Evolutionary conservation across 2,888 invertebrate genomes (phyloP).

Genomic region (Melipona beecheii): DNA sequence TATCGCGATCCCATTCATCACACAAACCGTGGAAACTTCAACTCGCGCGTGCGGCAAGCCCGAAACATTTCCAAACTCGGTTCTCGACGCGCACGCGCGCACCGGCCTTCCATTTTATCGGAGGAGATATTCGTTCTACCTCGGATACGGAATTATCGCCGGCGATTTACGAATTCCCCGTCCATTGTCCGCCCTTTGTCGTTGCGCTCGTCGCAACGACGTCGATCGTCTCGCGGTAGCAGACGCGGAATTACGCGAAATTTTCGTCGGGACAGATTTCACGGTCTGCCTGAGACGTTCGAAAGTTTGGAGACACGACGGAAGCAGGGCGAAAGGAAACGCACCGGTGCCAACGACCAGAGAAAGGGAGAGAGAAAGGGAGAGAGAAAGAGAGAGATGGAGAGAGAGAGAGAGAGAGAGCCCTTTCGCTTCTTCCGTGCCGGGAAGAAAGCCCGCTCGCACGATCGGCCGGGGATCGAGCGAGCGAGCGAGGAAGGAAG

Average conservation of each 20-base stretch:
- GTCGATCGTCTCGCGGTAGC: conserved; percentile 36
- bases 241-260: conserved; percentile 70
- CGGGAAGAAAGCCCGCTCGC: conserved; percentile 18
- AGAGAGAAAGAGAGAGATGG: conserved; percentile 28
- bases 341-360: conserved; percentile 63
- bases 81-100: too few relatives aligned
- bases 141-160: conserved; percentile 34
- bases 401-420: conserved; percentile 42
- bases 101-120: not conserved
- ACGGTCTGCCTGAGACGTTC: conserved; percentile 81
- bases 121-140: not conserved
- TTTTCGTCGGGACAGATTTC: conserved; percentile 79
- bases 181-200: conserved; percentile 56
- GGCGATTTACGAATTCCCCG: conserved; percentile 50
- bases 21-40: not conserved
- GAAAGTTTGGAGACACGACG: conserved; percentile 78
- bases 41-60: not conserved
- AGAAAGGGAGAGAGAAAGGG: conserved; percentile 26
- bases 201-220: conserved; percentile 39
- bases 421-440: conserved; percentile 28
- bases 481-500: conserved; percentile 21
- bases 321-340: conserved; percentile 62
- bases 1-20: not conserved
- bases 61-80: conserved; percentile 1
- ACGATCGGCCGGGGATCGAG: not conserved